A percentile compares a stretch with the other conserved stretches of the same genome.
These are phyloP conservation scores for Philonicus albiceps DNA, from an alignment of 2,888 invertebrate genomes.

Conservation along the genomic window DNA sequence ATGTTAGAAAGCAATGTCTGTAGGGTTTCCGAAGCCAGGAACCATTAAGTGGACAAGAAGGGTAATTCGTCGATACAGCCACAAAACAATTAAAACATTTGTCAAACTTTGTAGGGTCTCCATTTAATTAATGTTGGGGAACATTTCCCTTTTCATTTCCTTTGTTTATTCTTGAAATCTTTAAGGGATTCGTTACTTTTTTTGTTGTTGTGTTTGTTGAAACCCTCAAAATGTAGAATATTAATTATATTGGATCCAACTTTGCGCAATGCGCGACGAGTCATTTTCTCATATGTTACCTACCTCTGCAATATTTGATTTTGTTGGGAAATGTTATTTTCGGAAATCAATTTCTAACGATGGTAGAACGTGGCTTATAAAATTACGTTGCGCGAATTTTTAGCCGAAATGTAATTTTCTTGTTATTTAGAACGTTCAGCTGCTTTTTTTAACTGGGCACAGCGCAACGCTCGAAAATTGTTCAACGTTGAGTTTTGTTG, in stretches of 20 bases:
- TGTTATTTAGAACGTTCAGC: not conserved
- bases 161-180: not conserved
- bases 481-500: not conserved
- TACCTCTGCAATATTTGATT: not conserved
- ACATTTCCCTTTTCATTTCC: not conserved
- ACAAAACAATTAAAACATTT: not conserved
- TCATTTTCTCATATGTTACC: not conserved
- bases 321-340: not conserved
- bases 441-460: not conserved
- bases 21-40: not conserved
- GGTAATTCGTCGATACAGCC: not conserved
- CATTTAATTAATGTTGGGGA: not conserved
- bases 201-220: not conserved
- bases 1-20: not conserved
- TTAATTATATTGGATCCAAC: not conserved
- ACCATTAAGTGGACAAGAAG: not conserved
- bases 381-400: not conserved
- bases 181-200: not conserved
- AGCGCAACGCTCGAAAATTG: not conserved
- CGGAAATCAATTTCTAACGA: not conserved
- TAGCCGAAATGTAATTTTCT: not conserved
- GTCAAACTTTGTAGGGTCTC: not conserved
- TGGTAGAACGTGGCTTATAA: not conserved
- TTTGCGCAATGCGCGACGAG: not conserved
- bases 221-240: not conserved